Conservation (phyloP, 2,113 vertebrate species). For the Eclectus roratus region DNA sequence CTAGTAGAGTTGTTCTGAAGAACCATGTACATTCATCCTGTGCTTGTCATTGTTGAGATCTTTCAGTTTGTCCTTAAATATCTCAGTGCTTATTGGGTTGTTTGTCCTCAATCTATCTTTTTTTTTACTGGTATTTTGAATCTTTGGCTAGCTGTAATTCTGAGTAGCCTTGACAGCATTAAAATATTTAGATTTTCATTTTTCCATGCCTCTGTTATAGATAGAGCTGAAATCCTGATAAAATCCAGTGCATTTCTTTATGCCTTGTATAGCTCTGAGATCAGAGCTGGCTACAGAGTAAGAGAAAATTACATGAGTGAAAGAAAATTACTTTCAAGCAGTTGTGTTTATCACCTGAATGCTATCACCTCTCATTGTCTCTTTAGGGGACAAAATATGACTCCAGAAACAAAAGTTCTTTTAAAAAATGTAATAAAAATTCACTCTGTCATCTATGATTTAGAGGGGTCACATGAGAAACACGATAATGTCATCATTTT, state of each 20-base stretch:
- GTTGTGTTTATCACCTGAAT: conserved; percentile 6
- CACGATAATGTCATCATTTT: not conserved
- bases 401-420: not conserved
- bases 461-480: not conserved
- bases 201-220: not conserved
- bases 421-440: not conserved
- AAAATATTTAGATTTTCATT: not conserved
- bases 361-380: not conserved
- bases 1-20: not conserved
- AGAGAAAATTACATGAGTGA: not conserved
- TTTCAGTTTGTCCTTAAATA: not conserved
- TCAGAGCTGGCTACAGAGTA: not conserved
- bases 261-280: not conserved
- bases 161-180: not conserved
- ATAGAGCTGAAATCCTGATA: not conserved
- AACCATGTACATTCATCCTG: not conserved
- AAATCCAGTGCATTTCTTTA: not conserved
- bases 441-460: not conserved
- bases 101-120: not conserved
- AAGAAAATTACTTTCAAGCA: not conserved
- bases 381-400: not conserved
- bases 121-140: not conserved
- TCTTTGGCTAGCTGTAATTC: not conserved
- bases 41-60: not conserved
- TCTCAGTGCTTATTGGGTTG: not conserved